phyloP scores from a whole-genome alignment of 2,888 invertebrate species.

The Drosophila differens region DNA sequence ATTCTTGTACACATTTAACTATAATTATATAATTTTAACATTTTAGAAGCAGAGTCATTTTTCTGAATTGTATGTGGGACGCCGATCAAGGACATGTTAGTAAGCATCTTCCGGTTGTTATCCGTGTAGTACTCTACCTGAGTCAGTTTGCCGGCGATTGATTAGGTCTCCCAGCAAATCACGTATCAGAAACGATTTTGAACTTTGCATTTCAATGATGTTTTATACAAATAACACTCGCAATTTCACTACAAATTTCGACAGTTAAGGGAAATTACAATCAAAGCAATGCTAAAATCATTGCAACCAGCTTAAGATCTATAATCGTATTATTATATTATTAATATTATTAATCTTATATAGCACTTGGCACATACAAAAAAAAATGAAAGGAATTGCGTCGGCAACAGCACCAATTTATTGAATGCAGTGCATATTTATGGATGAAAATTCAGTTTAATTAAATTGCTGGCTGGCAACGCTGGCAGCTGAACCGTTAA shows the following conservation, averaged over 20 bases:
- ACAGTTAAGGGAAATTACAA: not conserved
- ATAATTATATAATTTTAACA: not conserved
- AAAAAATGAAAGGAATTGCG: not conserved
- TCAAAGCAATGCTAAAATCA: conserved; percentile 19
- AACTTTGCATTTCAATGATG: conserved; percentile 85
- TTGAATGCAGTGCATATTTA: conserved; percentile 22
- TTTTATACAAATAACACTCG: not conserved
- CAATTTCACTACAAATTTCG: not conserved
- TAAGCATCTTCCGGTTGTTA: not conserved
- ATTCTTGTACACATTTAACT: not conserved
- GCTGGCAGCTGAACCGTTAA: conserved; percentile 76
- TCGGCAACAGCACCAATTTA: conserved; percentile 21
- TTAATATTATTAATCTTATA: not conserved
- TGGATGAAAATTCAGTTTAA: conserved; percentile 27
- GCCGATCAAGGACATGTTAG: not conserved
- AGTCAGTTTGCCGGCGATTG: conserved; percentile 85
- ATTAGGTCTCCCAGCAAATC: conserved; percentile 91
- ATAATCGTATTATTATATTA: not conserved
- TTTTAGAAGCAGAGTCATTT: not conserved
- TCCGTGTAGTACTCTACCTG: conserved; percentile 84
- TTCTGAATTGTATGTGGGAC: not conserved
- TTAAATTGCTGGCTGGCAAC: conserved; percentile 48
- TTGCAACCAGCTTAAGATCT: conserved; percentile 6
- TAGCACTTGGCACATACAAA: conserved; percentile 18
- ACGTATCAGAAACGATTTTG: conserved; percentile 93